Percentiles rank a stretch among this genome's conserved stretches.
These are phyloP conservation scores for Prochilodus magdalenae DNA, from an alignment of 2,113 vertebrate genomes.

Conservation along the genomic window DNA sequence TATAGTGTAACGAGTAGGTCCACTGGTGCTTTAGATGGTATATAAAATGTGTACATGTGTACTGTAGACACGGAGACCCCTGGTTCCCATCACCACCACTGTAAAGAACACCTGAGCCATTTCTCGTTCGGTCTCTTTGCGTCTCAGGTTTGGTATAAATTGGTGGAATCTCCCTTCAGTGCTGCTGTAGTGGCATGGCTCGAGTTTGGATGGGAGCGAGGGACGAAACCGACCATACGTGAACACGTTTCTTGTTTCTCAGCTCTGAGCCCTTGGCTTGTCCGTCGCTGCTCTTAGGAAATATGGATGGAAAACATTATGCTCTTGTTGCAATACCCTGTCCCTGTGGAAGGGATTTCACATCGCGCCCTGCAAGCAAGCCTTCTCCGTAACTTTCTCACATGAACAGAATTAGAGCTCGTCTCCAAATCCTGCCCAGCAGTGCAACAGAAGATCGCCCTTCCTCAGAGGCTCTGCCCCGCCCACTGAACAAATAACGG, in stretches of 20 bases:
- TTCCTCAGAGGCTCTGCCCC: too few species aligned
- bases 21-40: too few species aligned
- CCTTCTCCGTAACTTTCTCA: slow-evolving; percentile 37
- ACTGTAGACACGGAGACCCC: too few species aligned
- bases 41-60: too few species aligned
- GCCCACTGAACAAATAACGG: too few species aligned
- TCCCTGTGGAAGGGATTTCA: slow-evolving; percentile 72
- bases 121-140: too few species aligned
- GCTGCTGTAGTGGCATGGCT: too few species aligned
- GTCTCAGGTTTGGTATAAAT: too few species aligned
- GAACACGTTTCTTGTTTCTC: not conserved
- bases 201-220: not conserved
- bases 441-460: not conserved
- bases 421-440: not conserved
- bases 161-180: too few species aligned
- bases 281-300: slow-evolving; percentile 62
- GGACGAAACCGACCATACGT: not conserved
- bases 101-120: too few species aligned
- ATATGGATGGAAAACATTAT: slow-evolving; percentile 65
- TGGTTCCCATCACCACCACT: too few species aligned
- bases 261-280: slow-evolving; percentile 33
- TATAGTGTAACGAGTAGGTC: too few species aligned
- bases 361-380: slow-evolving; percentile 50
- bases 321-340: slow-evolving; percentile 70
- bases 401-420: slow-evolving; percentile 42